Base-by-base conservation (phyloP, 2,797 vertebrate species). In the Tinamus major region DNA sequence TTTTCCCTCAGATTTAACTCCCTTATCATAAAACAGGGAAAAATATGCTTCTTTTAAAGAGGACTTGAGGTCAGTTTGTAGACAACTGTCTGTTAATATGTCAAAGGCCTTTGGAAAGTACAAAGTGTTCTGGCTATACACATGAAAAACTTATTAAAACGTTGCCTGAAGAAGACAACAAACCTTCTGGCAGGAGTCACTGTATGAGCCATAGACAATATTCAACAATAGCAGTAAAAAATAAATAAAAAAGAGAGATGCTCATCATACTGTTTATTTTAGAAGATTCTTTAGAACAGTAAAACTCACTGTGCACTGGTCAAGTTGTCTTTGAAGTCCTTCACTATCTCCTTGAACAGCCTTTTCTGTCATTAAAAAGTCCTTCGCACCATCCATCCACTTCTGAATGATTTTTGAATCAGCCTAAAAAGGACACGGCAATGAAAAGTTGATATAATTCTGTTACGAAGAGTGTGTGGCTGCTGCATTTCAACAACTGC, bases 321-420 rank as follows among this genome's bases (percentile, higher is more conserved):
- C 98, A 70, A 99, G 97, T 87, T 99, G 98, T 69, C 98, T 98
- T 91, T 98, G 98, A 31, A 99, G 97, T 33, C 93, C 98, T 77
- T 98, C 97, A 0, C 95, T 53, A 13, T 98, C 98, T 14, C 97
- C 97, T 39, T 97, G 95, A 37, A 97, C 90, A 31, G 97, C 74
- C 69, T 96, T 97, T 68, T 99, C 98, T 92, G 96, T 97, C 83
- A 98, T 98, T 95, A 99, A 90, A 85, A 98, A 98, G 65, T 98
- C 98, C 96, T 99, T 98, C 79, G 98, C 98, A 3, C 96, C 97
- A 79, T 98, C 98, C 93, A 98, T 91, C 99, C 99, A 99, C 74
- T 98, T 98, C 79, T 98, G 98, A 88, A 99, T 97, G 86, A 98
- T 95, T 97, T 98, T 96, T 29, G 95, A 96, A 95, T 98, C 97